These are phyloP conservation scores for Pachypanchax playfairii DNA, from an alignment of 2,113 vertebrate species.

Conservation along the genomic window DNA sequence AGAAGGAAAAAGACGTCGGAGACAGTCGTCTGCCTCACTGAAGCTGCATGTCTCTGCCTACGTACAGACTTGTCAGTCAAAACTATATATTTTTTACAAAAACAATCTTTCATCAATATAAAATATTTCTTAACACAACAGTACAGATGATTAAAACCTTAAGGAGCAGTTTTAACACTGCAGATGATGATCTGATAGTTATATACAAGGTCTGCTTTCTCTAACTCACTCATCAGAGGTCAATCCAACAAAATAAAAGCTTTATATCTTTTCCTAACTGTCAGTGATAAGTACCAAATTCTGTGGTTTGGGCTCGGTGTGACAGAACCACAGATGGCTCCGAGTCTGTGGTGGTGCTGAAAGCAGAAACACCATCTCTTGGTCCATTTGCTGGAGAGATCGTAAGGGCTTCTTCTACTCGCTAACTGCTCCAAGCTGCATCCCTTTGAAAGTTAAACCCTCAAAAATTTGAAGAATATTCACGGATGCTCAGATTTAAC, in stretches of 20 bases:
- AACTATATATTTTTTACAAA: background rate
- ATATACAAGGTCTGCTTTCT: constrained; percentile 1
- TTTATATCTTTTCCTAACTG: constrained; percentile 42
- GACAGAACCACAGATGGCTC: constrained; percentile 70
- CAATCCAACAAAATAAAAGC: background rate
- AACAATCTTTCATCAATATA: background rate
- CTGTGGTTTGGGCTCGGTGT: constrained; percentile 55
- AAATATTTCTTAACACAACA: constrained; percentile 4
- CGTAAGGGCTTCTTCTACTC: constrained; percentile 69
- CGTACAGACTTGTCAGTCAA: constrained; percentile 18
- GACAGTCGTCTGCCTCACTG: constrained; percentile 59
- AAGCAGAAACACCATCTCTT: constrained; percentile 68
- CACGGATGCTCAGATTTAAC: constrained; percentile 10
- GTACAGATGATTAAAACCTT: background rate
- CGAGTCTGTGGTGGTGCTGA: constrained; percentile 58
- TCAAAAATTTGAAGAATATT: background rate
- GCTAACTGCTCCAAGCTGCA: constrained; percentile 79
- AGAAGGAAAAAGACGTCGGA: constrained; percentile 52
- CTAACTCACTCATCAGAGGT: background rate
- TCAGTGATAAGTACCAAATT: constrained; percentile 50
- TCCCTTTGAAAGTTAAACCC: constrained; percentile 58
- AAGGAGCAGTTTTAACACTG: constrained; percentile 9
- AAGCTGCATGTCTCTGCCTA: constrained; percentile 43
- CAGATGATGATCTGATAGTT: background rate
- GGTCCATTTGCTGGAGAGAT: constrained; percentile 61